Percentiles rank a stretch among this genome's conserved stretches.
Conservation (phyloP, 2,113 vertebrate species). For the Chroicocephalus ridibundus region DNA sequence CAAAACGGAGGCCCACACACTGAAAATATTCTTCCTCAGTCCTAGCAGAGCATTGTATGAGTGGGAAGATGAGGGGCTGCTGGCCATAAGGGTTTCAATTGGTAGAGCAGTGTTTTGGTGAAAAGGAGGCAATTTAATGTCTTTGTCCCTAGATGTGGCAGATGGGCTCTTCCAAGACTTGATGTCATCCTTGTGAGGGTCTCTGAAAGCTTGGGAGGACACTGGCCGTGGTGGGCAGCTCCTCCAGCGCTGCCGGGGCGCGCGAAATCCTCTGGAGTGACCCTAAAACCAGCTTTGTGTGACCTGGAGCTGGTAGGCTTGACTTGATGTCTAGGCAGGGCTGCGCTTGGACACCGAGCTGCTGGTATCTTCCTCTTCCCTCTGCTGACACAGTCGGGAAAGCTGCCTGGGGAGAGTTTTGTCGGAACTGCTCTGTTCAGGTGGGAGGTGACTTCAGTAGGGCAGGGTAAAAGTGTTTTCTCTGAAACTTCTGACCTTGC, state of each 20-base stretch:
- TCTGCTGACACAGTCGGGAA: background rate
- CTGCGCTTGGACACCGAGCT: too few species aligned
- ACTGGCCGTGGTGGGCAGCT: background rate
- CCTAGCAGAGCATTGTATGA: rapidly evolving
- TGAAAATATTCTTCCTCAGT: background rate
- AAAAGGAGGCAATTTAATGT: background rate
- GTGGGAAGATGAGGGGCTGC: background rate
- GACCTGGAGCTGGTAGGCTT: background rate
- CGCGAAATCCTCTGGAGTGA: rapidly evolving
- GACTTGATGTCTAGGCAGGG: background rate
- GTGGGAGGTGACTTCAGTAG: too few species aligned
- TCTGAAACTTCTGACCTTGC: too few species aligned
- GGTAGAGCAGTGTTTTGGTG: background rate
- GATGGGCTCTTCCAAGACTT: background rate
- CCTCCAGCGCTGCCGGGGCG: rapidly evolving
- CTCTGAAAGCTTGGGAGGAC: background rate
- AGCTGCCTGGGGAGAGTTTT: background rate
- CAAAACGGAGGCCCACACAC: rapidly evolving
- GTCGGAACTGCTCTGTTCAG: too few species aligned
- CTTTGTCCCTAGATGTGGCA: rapidly evolving
- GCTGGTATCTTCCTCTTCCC: background rate
- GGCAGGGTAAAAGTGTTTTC: rapidly evolving
- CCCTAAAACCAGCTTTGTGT: too few species aligned
- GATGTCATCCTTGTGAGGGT: background rate
- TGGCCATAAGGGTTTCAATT: rapidly evolving